These are phyloP conservation scores for Orthonyx spaldingii DNA, from an alignment of 2,113 vertebrate genomes.

Conservation along the genomic window DNA sequence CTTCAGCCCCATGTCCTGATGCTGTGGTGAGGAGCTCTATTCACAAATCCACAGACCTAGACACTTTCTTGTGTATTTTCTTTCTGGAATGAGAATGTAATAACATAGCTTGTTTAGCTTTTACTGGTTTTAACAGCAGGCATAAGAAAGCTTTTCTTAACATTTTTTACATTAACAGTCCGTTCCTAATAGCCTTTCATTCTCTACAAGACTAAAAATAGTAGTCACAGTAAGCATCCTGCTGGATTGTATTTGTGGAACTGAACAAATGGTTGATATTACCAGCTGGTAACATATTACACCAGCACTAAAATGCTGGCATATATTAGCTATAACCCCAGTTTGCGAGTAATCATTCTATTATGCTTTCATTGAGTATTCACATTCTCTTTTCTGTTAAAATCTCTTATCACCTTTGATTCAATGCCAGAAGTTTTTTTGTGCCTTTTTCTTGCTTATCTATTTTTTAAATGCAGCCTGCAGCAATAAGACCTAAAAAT, in stretches of 20 bases:
- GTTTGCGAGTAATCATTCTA: neutral
- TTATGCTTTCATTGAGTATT: neutral
- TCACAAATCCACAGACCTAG: neutral
- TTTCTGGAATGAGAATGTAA: neutral
- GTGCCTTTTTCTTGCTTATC: neutral
- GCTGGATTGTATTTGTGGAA: conserved; percentile 9
- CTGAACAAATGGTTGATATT: conserved; percentile 18
- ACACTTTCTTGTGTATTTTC: neutral
- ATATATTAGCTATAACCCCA: neutral
- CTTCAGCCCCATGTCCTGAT: neutral
- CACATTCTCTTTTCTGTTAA: neutral
- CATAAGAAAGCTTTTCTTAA: neutral
- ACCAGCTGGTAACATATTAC: neutral
- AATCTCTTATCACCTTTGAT: neutral
- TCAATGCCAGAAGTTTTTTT: neutral
- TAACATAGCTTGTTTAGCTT: neutral
- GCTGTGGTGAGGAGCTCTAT: neutral
- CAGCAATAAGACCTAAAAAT: neutral
- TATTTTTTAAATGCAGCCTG: neutral
- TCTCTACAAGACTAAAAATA: conserved; percentile 1
- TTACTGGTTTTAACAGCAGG: conserved; percentile 3
- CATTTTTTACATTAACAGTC: neutral
- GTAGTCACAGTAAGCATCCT: neutral
- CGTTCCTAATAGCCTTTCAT: neutral
- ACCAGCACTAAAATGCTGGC: neutral